Evolutionary conservation across 2,888 invertebrate species (phyloP).

Genomic region (Mesorhabditis sp.): DNA sequence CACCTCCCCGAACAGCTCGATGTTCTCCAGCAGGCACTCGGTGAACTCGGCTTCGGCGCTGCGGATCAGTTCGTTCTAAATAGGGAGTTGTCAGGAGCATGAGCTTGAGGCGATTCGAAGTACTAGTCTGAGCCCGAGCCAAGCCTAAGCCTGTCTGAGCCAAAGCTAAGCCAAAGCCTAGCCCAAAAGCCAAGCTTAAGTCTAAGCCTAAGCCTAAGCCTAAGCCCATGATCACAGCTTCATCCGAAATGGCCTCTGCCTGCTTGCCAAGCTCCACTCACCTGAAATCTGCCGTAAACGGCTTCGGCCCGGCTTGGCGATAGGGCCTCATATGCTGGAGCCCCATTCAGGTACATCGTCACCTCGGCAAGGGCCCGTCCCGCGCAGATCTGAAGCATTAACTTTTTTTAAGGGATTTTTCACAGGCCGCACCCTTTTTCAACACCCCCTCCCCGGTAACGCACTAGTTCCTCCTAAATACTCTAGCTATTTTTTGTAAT

Average conservation of each 20-base stretch:
- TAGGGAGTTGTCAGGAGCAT: too few species aligned
- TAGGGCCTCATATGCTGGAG: constrained; percentile 25
- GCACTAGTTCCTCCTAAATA: not conserved
- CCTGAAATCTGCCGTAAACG: constrained; percentile 40
- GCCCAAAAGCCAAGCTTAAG: too few species aligned
- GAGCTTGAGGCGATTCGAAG: too few species aligned
- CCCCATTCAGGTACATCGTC: constrained; percentile 13
- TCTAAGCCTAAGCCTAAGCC: too few species aligned
- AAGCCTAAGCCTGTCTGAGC: too few species aligned
- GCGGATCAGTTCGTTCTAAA: constrained; percentile 27
- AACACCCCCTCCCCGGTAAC: too few species aligned
- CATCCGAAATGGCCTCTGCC: too few species aligned
- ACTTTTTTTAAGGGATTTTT: not conserved
- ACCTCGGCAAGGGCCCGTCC: not conserved
- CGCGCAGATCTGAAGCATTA: not conserved
- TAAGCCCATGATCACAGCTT: not conserved
- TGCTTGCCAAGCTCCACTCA: not conserved
- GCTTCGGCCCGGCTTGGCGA: constrained; percentile 27
- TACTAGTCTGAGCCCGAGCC: too few species aligned
- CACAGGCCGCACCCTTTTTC: not conserved
- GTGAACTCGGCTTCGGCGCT: constrained; percentile 36
- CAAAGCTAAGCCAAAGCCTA: too few species aligned
- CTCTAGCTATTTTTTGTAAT: not conserved
- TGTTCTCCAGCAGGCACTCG: constrained; percentile 40
- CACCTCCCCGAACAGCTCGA: constrained; percentile 34